Evolutionary conservation across 2,888 invertebrate genomes (phyloP), one percentile per base, ranked within the genome.

Genomic region (Agrotis exclamationis): DNA sequence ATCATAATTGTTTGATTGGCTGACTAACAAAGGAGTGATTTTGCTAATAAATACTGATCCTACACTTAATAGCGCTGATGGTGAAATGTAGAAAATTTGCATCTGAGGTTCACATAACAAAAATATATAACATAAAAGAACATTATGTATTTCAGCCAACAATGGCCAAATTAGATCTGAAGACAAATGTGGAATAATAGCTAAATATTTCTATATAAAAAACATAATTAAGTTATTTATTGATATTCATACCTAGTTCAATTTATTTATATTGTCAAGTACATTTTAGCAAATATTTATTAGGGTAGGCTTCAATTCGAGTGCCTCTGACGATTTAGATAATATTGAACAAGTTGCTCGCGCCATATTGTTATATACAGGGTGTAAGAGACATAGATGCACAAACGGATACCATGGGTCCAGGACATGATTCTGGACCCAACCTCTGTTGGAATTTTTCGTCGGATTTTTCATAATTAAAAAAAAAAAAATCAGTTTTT

Each of bases 231-330:
- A 51, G 57, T 76, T 58, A 44, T 76, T 53, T 28, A 58, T 53
- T 53, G n/a, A 28, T 47, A n/a, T 51, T 24, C 6, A 48, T 58
- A n/a, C n/a, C n/a, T n/a, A 76, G 51, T 44, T 22, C 6, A 58
- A 76, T 70, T 60, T 70, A 70, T 60, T 54, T 56, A 67, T 67
- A 58, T 75, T 67, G 51, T 73, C 50, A 53, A 53, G 28, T 44
- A 39, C 5, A 50, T 76, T 67, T 16, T 45, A 57, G 33, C 13
- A 48, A 62, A 60, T 77, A 76, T 69, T 16, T 28, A 44, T 50
- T 39, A 70, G 16, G 24, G 33, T 50, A 77, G 54, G 20, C 39
- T 70, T 59, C 33, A 51, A 77, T 77, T 70, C 13, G 50, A 58
- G 69, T 76, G 76, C 50, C 69, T 76, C 50, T 53, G 51, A 50